phyloP scores from a whole-genome alignment of 1,140 invertebrate genomes.

The Trissolcus basalis region DNA sequence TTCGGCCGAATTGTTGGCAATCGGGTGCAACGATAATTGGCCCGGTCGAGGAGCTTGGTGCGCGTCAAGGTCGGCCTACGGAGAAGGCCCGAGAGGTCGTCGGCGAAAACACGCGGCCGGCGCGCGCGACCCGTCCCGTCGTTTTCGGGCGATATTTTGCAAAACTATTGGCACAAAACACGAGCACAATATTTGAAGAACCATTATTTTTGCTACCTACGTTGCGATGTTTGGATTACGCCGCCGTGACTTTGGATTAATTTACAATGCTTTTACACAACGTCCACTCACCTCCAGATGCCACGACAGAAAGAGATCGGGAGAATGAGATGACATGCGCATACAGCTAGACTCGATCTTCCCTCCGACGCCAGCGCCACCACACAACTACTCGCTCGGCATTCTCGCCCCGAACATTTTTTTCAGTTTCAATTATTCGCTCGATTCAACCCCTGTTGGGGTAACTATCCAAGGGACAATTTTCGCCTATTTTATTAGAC shows the following conservation, averaged over 20 bases:
- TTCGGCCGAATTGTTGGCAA: background rate
- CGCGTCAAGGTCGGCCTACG: too few relatives aligned
- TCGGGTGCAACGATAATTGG: too few relatives aligned
- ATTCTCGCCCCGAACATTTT: too few relatives aligned
- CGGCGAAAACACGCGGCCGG: slow-evolving; percentile 57
- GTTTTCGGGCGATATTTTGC: slow-evolving; percentile 14
- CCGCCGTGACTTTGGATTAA: slow-evolving; percentile 63
- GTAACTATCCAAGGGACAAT: too few relatives aligned
- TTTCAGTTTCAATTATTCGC: too few relatives aligned
- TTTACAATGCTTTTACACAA: slow-evolving; percentile 52
- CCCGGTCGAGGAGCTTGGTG: too few relatives aligned
- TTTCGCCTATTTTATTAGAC: too few relatives aligned
- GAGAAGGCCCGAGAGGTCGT: background rate
- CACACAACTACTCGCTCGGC: too few relatives aligned
- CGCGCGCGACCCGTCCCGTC: slow-evolving; percentile 48
- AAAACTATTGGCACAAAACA: slow-evolving; percentile 67
- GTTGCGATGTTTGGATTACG: slow-evolving; percentile 61
- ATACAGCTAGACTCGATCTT: slow-evolving; percentile 38
- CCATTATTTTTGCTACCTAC: slow-evolving; percentile 66
- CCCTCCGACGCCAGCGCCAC: slow-evolving; percentile 21
- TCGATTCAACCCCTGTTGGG: too few relatives aligned
- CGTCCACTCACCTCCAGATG: slow-evolving; percentile 78
- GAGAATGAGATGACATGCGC: slow-evolving; percentile 73
- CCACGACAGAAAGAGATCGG: slow-evolving; percentile 78
- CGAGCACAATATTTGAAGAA: slow-evolving; percentile 39